Percentiles rank a stretch among this genome's conserved stretches.
phyloP scores from a whole-genome alignment of 2,888 invertebrate genomes.

The Patella pellucida region DNA sequence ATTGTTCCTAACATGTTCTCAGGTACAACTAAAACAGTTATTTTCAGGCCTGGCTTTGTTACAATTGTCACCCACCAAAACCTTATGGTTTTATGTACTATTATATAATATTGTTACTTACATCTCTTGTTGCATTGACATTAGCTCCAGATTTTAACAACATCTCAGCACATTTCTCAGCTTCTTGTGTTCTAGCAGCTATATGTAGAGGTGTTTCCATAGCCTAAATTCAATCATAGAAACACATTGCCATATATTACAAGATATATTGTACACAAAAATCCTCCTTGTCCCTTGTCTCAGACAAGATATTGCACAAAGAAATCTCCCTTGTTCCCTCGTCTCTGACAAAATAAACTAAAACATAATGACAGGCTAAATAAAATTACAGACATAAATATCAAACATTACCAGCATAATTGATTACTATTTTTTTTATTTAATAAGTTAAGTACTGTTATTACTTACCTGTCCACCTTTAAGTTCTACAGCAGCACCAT shows the following conservation, averaged over 20 bases:
- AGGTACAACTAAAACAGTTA: no score
- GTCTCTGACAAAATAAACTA: no score
- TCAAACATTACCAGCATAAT: not conserved
- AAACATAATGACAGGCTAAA: no score
- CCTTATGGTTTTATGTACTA: not conserved
- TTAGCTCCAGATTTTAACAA: slow-evolving; percentile 97
- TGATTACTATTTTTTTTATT: not conserved
- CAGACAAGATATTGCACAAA: no score
- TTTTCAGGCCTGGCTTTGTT: no score
- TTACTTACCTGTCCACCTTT: slow-evolving; percentile 75
- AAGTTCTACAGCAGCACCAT: slow-evolving; percentile 97
- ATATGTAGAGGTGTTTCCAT: slow-evolving; percentile 97
- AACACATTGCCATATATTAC: no score
- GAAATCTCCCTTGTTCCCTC: no score
- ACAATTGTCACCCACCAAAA: no score
- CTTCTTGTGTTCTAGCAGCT: slow-evolving; percentile 92
- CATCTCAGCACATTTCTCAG: slow-evolving; percentile 95
- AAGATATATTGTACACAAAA: no score
- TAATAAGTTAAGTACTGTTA: not conserved
- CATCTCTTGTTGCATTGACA: slow-evolving; percentile 93
- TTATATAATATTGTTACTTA: slow-evolving; percentile 32
- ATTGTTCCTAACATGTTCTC: no score
- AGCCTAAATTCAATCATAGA: slow-evolving; percentile 69
- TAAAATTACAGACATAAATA: no score
- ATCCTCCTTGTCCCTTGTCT: no score